Percentiles rank a stretch among this genome's conserved stretches.
Conservation (phyloP, 1,140 invertebrate genomes). For the Drosophila repleta region DNA sequence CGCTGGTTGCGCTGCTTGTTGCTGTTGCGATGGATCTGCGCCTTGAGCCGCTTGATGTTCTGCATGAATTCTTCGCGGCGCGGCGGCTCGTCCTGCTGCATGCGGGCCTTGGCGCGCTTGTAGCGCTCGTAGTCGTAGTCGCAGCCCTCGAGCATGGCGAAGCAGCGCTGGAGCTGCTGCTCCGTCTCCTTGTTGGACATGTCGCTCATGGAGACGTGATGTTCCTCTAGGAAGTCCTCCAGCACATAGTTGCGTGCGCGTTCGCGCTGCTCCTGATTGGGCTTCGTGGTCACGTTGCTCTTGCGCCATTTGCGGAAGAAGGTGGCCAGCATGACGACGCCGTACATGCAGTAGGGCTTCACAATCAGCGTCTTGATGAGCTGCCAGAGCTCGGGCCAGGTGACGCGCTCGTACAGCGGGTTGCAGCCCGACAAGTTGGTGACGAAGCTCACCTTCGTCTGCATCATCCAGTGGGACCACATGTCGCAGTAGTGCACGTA, state of each 20-base stretch:
- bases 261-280: conserved; percentile 64
- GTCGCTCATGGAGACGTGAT: conserved; percentile 78
- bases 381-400: conserved; percentile 70
- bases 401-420: conserved; percentile 63
- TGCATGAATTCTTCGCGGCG: conserved; percentile 74
- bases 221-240: conserved; percentile 81
- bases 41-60: conserved; percentile 71
- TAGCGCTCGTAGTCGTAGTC: conserved; percentile 78
- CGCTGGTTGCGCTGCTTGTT: conserved; percentile 63
- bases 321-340: conserved; percentile 80
- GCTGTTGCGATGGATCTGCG: conserved; percentile 72
- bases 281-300: conserved; percentile 46
- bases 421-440: conserved; percentile 74
- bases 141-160: conserved; percentile 69
- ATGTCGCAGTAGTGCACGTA: conserved; percentile 64
- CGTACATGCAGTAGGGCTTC: conserved; percentile 80
- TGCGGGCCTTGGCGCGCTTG: conserved; percentile 63
- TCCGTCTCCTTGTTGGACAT: conserved; percentile 78
- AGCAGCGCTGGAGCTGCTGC: conserved; percentile 69
- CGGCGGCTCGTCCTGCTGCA: conserved; percentile 58
- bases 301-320: conserved; percentile 82
- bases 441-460: conserved; percentile 70
- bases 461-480: conserved; percentile 70
- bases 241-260: conserved; percentile 80
- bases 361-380: conserved; percentile 76